A percentile compares a stretch with the other conserved stretches of the same genome.
Evolutionary conservation across 2,797 vertebrate genomes (phyloP).

Genomic region (Danio albolineatus): DNA sequence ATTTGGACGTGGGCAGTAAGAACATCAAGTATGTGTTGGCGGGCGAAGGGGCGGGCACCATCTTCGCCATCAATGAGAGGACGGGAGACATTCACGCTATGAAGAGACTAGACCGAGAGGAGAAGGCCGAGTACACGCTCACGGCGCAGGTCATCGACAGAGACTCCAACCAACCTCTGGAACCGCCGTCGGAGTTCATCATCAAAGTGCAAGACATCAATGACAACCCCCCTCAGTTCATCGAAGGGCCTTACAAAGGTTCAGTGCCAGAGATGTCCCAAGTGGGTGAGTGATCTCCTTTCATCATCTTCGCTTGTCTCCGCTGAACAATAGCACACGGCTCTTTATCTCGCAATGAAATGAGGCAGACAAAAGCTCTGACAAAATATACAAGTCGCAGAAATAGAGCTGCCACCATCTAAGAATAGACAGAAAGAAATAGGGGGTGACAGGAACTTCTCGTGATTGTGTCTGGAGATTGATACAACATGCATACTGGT

Average conservation of each 20-base stretch:
- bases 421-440: slow-evolving; percentile 12
- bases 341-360: background rate
- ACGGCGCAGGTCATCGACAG: slow-evolving; percentile 94
- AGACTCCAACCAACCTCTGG: slow-evolving; percentile 90
- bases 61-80: slow-evolving; percentile 96
- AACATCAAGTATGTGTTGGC: slow-evolving; percentile 96
- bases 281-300: slow-evolving; percentile 86
- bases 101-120: slow-evolving; percentile 97
- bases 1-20: slow-evolving; percentile 89
- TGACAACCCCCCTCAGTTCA: slow-evolving; percentile 95
- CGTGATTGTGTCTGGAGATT: background rate
- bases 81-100: slow-evolving; percentile 98
- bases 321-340: slow-evolving; percentile 12
- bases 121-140: slow-evolving; percentile 96
- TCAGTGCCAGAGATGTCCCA: slow-evolving; percentile 95
- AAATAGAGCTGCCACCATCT: background rate
- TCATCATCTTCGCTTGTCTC: slow-evolving; percentile 31
- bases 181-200: slow-evolving; percentile 97
- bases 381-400: slow-evolving; percentile 8
- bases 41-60: slow-evolving; percentile 96
- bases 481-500: background rate
- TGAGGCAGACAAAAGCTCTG: slow-evolving; percentile 14
- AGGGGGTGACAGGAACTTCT: background rate
- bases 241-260: slow-evolving; percentile 91
- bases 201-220: slow-evolving; percentile 99